phyloP scores from a whole-genome alignment of 2,888 invertebrate genomes.

The Plebejus anna region DNA sequence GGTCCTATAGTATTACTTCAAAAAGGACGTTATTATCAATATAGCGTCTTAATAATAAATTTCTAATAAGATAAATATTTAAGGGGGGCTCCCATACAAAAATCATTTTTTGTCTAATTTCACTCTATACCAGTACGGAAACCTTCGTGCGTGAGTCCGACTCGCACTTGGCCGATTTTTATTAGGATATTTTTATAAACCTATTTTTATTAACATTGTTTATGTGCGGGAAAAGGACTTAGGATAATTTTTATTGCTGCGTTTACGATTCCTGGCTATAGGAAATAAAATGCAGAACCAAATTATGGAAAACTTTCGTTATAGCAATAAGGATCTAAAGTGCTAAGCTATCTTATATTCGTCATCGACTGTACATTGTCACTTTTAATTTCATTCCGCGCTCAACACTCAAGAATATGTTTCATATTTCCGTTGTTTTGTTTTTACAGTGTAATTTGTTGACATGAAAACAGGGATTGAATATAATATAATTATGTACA shows the following conservation, averaged over 20 bases:
- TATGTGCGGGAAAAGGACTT: not conserved
- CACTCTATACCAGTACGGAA: too few relatives aligned
- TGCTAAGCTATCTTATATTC: not conserved
- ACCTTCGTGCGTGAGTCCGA: too few relatives aligned
- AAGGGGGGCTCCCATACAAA: too few relatives aligned
- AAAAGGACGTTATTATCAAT: too few relatives aligned
- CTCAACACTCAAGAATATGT: conserved; percentile 4
- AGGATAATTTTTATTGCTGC: not conserved
- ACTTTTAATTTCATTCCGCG: conserved; percentile 7
- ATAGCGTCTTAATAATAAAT: too few relatives aligned
- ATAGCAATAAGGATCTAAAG: not conserved
- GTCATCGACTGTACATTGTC: not conserved
- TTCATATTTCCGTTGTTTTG: not conserved
- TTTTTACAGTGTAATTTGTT: not conserved
- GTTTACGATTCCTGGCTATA: not conserved
- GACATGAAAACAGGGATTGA: not conserved
- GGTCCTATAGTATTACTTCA: too few relatives aligned
- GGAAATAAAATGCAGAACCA: not conserved
- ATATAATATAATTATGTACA: not conserved
- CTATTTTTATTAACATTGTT: too few relatives aligned
- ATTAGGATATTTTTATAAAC: too few relatives aligned
- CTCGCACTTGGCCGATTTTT: too few relatives aligned
- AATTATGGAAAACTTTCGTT: not conserved
- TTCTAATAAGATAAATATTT: too few relatives aligned
- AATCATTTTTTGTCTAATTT: too few relatives aligned